Evolutionary conservation across 92 coral and sea anemone species (phyloP).

Genomic region (Epizoanthus stellaris): DNA sequence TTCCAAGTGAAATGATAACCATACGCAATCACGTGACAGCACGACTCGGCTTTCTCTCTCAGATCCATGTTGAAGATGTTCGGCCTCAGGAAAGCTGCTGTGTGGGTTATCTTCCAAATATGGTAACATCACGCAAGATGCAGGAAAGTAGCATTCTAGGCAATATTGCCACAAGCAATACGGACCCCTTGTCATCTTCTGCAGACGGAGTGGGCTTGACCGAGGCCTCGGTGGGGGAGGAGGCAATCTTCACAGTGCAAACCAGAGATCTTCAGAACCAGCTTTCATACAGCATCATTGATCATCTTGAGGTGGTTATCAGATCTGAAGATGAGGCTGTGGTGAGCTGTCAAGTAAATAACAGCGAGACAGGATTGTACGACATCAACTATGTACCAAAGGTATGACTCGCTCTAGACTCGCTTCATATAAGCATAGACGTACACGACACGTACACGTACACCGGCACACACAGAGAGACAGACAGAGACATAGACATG

Average conservation of each 20-base stretch:
- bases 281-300: slow-evolving; percentile 77
- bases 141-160: slow-evolving; percentile 72
- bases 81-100: slow-evolving; percentile 79
- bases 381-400: slow-evolving; percentile 71
- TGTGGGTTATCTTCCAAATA: slow-evolving; percentile 81
- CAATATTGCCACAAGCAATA: slow-evolving; percentile 77
- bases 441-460: no score
- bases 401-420: background rate
- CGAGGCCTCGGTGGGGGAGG: slow-evolving; percentile 84
- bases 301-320: slow-evolving; percentile 58
- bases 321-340: slow-evolving; percentile 52
- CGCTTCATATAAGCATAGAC: no score
- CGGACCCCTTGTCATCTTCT: slow-evolving; percentile 70
- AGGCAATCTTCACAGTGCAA: slow-evolving; percentile 70
- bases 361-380: slow-evolving; percentile 74
- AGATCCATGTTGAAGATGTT: slow-evolving; percentile 63
- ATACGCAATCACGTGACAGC: slow-evolving; percentile 63
- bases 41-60: slow-evolving; percentile 67
- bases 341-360: slow-evolving; percentile 43
- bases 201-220: slow-evolving; percentile 77
- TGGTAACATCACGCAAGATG: slow-evolving; percentile 67
- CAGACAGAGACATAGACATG: no score
- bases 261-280: slow-evolving; percentile 82
- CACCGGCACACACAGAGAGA: no score
- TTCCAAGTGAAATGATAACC: slow-evolving; percentile 70